Percentiles rank a stretch among this genome's conserved stretches.
phyloP scores from a whole-genome alignment of 2,888 invertebrate genomes.

The Syrphus vitripennis region DNA sequence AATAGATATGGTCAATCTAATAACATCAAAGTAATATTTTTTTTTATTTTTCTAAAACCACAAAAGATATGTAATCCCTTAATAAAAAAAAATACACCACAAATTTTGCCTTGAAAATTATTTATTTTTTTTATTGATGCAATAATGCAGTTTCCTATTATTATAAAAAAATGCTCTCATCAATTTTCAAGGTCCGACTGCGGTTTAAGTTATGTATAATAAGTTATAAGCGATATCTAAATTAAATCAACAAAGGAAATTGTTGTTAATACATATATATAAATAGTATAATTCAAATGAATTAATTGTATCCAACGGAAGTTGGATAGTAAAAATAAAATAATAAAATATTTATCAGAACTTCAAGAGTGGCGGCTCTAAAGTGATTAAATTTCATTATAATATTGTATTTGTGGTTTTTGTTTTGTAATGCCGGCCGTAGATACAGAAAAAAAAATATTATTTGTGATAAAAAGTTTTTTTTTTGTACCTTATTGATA shows the following conservation, averaged over 20 bases:
- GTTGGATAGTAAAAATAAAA: slow-evolving; percentile 56
- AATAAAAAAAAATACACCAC: not conserved
- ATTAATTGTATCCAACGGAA: slow-evolving; percentile 53
- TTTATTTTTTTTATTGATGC: slow-evolving; percentile 8
- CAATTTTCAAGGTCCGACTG: slow-evolving; percentile 53
- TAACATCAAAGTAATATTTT: not conserved
- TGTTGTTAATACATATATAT: not conserved
- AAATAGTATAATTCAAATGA: not conserved
- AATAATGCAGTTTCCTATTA: not conserved
- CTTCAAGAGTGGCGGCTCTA: slow-evolving; percentile 16
- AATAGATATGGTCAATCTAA: too few species aligned
- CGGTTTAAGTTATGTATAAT: slow-evolving; percentile 52
- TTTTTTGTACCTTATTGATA: not conserved
- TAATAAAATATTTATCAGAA: slow-evolving; percentile 8
- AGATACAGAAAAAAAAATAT: not conserved
- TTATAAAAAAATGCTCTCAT: slow-evolving; percentile 34
- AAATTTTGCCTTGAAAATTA: slow-evolving; percentile 1
- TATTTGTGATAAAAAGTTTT: not conserved
- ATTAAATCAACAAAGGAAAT: slow-evolving; percentile 15
- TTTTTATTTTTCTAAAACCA: slow-evolving; percentile 11
- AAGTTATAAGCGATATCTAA: slow-evolving; percentile 40
- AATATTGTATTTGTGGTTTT: not conserved
- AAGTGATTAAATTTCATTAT: slow-evolving; percentile 34
- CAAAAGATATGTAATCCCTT: slow-evolving; percentile 28
- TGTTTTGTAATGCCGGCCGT: not conserved